Conservation (phyloP, 1,140 invertebrate species). For the Globodera rostochiensis region DNA sequence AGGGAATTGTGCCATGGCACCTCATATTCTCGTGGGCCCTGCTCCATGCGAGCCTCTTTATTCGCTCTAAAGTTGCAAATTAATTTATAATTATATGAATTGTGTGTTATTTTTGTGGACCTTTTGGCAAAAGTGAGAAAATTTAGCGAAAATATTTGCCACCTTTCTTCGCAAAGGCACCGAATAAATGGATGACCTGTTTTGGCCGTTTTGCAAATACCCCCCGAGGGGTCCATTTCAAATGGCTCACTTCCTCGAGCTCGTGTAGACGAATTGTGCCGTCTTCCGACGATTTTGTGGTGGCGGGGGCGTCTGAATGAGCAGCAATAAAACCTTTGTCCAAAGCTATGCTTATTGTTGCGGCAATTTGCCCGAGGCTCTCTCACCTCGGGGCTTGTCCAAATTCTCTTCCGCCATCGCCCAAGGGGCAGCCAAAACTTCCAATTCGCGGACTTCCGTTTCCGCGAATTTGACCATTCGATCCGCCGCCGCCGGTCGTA, state of each 20-base stretch:
- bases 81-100: background rate
- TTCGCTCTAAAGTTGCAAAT: background rate
- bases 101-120: background rate
- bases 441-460: background rate
- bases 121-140: background rate
- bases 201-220: background rate
- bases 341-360: background rate
- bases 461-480: background rate
- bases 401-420: background rate
- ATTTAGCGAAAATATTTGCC: background rate
- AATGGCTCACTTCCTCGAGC: slow-evolving; percentile 9
- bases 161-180: too few relatives aligned
- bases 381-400: background rate
- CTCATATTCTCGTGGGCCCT: slow-evolving; percentile 49
- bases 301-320: background rate
- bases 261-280: background rate
- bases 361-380: background rate
- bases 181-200: background rate
- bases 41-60: slow-evolving; percentile 33
- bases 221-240: background rate
- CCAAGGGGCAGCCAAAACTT: background rate
- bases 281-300: background rate
- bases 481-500: background rate
- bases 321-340: background rate
- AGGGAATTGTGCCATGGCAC: background rate